Evolutionary conservation across 2,888 invertebrate species (phyloP).

Genomic region (Pachymerium ferrugineum): DNA sequence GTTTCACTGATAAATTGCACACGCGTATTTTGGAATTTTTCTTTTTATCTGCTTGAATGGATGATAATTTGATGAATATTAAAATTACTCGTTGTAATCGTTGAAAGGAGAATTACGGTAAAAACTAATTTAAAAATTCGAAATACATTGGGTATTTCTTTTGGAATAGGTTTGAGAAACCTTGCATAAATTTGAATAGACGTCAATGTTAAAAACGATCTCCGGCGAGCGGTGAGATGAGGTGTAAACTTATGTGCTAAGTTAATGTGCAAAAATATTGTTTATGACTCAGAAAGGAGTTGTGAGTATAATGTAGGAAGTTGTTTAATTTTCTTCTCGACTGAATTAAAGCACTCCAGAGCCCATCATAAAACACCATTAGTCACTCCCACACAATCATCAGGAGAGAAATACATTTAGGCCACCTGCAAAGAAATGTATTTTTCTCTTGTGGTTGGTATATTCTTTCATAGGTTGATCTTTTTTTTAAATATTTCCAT

Average conservation of each 20-base stretch:
- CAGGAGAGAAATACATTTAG: conserved; percentile 27
- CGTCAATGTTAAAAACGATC: too few species aligned
- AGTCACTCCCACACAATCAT: conserved; percentile 22
- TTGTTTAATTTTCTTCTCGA: conserved; percentile 24
- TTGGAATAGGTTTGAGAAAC: too few species aligned
- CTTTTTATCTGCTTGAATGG: background rate
- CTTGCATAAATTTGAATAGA: too few species aligned
- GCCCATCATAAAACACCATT: conserved; percentile 27
- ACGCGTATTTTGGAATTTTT: conserved; percentile 1
- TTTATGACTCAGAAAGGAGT: conserved; percentile 22
- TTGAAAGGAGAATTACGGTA: too few species aligned
- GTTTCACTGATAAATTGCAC: background rate
- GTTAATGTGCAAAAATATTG: conserved; percentile 20
- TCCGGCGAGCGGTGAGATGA: background rate
- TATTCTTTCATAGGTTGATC: too few species aligned
- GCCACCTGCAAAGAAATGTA: conserved; percentile 15
- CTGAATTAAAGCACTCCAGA: conserved; percentile 23
- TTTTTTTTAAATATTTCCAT: conserved; percentile 19
- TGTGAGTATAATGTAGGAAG: conserved; percentile 14
- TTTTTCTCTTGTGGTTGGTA: conserved; percentile 16
- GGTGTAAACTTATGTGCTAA: conserved; percentile 2
- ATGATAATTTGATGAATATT: too few species aligned
- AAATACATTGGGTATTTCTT: too few species aligned
- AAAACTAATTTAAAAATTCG: too few species aligned
- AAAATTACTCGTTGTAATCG: too few species aligned